Evolutionary conservation across 2,113 vertebrate genomes (phyloP).

Genomic region (Protobothrops flavoviridis): DNA sequence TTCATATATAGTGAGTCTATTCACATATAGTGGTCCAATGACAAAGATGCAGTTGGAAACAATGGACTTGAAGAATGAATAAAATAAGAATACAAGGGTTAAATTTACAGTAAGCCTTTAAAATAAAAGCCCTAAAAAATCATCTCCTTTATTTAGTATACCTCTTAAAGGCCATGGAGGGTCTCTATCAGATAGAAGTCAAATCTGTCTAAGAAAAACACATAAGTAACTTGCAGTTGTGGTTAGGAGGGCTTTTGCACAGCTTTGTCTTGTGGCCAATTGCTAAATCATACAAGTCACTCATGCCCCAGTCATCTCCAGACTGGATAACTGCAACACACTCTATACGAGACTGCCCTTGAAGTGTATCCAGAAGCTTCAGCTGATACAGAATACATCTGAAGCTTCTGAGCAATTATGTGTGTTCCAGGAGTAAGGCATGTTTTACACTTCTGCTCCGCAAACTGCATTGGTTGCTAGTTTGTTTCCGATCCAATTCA

Average conservation of each 20-base stretch:
- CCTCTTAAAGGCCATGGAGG: not conserved
- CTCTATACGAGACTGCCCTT: not conserved
- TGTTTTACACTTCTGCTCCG: not conserved
- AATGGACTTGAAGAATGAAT: not conserved
- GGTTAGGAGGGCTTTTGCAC: not conserved
- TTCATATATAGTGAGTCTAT: not conserved
- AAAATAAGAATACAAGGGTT: not conserved
- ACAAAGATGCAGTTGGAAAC: not conserved
- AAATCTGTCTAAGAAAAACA: not conserved
- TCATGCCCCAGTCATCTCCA: not conserved
- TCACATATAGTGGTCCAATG: not conserved
- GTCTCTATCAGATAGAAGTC: not conserved
- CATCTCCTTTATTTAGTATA: not conserved
- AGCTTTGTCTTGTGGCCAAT: not conserved
- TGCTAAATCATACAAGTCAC: not conserved
- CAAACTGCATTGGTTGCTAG: not conserved
- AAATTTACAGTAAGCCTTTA: not conserved
- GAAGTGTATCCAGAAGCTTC: not conserved
- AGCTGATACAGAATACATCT: not conserved
- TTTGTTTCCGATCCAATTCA: not conserved
- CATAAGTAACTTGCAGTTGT: not conserved
- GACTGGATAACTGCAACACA: not conserved
- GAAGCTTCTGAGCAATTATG: not conserved
- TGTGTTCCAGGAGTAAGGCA: not conserved
- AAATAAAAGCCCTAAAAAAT: not conserved